These are phyloP conservation scores for Cynodonichthys magdalenae DNA, from an alignment of 2,797 vertebrate species.

Conservation along the genomic window DNA sequence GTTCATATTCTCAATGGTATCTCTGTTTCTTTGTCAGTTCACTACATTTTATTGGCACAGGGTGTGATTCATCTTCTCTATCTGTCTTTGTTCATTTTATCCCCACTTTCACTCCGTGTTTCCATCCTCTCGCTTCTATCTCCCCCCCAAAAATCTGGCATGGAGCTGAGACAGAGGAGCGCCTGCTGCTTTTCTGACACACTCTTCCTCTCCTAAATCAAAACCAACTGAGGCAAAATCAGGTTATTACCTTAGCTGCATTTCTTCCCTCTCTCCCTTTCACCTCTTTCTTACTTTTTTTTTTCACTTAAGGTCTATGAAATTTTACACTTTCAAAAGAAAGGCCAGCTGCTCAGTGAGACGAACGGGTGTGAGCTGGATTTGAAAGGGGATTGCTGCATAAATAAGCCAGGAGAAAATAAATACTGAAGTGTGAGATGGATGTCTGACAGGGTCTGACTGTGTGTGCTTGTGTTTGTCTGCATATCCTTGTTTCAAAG, in stretches of 20 bases:
- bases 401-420: conserved; percentile 53
- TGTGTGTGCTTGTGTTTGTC: conserved; percentile 25
- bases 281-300: conserved; percentile 44
- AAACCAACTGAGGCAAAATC: conserved; percentile 75
- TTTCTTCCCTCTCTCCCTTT: conserved; percentile 39
- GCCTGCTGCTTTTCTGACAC: conserved; percentile 74
- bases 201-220: conserved; percentile 78
- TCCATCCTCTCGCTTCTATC: conserved; percentile 47
- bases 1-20: conserved; percentile 61
- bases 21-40: conserved; percentile 66
- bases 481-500: conserved; percentile 29
- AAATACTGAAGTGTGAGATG: conserved; percentile 47
- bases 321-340: conserved; percentile 67
- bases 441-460: conserved; percentile 34
- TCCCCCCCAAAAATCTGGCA: conserved; percentile 56
- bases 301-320: conserved; percentile 60
- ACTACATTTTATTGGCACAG: conserved; percentile 61
- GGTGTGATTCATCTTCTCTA: conserved; percentile 58
- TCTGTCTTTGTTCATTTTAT: conserved; percentile 65
- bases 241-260: conserved; percentile 75
- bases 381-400: conserved; percentile 59
- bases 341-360: conserved; percentile 59
- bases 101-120: conserved; percentile 51
- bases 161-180: conserved; percentile 64
- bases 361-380: conserved; percentile 40